phyloP scores from a whole-genome alignment of 2,888 invertebrate genomes.

The Encarsia formosa region DNA sequence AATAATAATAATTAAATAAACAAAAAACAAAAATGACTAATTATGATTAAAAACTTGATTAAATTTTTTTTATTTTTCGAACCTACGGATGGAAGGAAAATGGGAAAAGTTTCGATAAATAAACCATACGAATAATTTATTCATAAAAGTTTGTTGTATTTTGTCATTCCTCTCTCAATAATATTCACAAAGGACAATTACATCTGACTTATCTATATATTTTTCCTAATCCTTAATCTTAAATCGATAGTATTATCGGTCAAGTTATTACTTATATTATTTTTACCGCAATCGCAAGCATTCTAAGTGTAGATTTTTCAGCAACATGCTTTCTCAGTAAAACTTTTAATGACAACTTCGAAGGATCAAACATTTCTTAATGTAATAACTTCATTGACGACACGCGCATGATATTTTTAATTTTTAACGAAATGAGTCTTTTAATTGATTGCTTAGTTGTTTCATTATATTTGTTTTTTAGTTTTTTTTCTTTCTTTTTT shows the following conservation, averaged over 20 bases:
- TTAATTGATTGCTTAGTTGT: constrained; percentile 37
- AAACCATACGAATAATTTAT: constrained; percentile 30
- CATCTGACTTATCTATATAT: constrained; percentile 44
- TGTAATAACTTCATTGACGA: constrained; percentile 29
- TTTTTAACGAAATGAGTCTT: constrained; percentile 36
- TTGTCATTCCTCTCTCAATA: constrained; percentile 48
- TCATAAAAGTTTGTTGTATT: constrained; percentile 52
- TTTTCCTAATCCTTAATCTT: constrained; percentile 30
- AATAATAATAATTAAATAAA: no score
- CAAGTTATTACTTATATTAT: constrained; percentile 43
- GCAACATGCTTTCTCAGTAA: constrained; percentile 35
- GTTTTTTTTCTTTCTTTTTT: constrained; percentile 22
- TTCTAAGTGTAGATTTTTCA: constrained; percentile 37
- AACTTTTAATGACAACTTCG: constrained; percentile 21
- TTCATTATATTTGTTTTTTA: constrained; percentile 24
- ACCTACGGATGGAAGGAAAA: no score
- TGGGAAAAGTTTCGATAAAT: no score
- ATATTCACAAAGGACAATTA: constrained; percentile 52
- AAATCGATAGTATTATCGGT: constrained; percentile 41
- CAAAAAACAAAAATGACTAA: no score
- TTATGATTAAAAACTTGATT: no score
- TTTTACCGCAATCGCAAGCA: constrained; percentile 43
- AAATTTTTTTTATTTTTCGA: no score
- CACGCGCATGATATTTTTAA: constrained; percentile 25
- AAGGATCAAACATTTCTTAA: constrained; percentile 20